phyloP scores from a whole-genome alignment of 1,140 invertebrate genomes.

The Drosophila sp. region DNA sequence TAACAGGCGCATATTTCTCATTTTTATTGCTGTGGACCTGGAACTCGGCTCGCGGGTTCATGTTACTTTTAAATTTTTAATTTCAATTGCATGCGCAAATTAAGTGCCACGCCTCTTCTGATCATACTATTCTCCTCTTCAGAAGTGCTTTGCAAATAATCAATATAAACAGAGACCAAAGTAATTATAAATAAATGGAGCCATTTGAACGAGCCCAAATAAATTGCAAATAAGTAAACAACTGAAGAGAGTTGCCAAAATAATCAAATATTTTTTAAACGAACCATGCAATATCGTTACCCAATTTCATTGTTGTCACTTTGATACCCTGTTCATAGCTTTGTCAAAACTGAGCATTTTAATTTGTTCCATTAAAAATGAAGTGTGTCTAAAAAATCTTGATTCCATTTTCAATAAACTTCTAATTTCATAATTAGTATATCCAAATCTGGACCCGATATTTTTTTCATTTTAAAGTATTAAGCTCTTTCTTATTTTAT shows the following conservation, averaged over 20 bases:
- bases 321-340: neutral
- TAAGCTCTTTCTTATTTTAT: neutral
- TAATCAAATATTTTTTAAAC: constrained; percentile 37
- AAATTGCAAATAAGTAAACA: constrained; percentile 37
- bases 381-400: too few relatives aligned
- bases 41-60: constrained; percentile 40
- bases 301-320: constrained; percentile 33
- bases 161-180: constrained; percentile 54
- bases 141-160: constrained; percentile 8
- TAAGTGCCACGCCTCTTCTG: constrained; percentile 23
- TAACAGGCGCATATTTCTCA: constrained; percentile 81
- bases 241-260: neutral
- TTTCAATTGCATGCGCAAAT: constrained; percentile 65
- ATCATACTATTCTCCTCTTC: neutral
- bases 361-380: too few relatives aligned
- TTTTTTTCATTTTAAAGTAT: too few relatives aligned
- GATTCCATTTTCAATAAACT: too few relatives aligned
- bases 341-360: too few relatives aligned
- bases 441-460: too few relatives aligned
- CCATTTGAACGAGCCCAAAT: constrained; percentile 60
- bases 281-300: constrained; percentile 56
- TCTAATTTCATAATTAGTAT: too few relatives aligned
- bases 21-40: constrained; percentile 66
- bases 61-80: constrained; percentile 70
- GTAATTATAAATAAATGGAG: constrained; percentile 75